Evolutionary conservation across 2,888 invertebrate species (phyloP).

Genomic region (Synergus umbraculus): DNA sequence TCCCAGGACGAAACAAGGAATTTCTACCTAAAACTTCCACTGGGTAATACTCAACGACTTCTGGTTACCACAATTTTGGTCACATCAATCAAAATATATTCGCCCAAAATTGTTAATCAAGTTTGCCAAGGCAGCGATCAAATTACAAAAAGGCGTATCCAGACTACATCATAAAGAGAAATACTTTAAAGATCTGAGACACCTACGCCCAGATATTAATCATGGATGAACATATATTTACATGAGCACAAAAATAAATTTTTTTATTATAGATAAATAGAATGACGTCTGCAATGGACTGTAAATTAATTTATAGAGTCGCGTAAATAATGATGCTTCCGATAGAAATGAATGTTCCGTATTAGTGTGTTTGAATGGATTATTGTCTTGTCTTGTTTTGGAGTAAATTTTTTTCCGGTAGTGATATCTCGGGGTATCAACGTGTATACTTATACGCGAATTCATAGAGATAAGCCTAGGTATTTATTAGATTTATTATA

Average conservation of each 20-base stretch:
- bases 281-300: constrained; percentile 18
- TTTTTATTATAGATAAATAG: constrained; percentile 33
- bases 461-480: constrained; percentile 29
- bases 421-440: neutral
- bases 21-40: constrained; percentile 21
- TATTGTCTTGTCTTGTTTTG: constrained; percentile 27
- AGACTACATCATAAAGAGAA: neutral
- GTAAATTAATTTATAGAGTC: constrained; percentile 40
- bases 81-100: neutral
- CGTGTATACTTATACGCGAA: constrained; percentile 34
- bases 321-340: constrained; percentile 39
- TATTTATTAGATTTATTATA: constrained; percentile 38
- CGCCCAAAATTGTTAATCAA: constrained; percentile 11
- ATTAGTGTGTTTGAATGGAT: constrained; percentile 34
- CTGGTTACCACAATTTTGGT: neutral
- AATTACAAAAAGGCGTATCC: neutral
- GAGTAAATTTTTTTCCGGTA: constrained; percentile 19
- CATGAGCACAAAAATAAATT: constrained; percentile 16
- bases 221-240: neutral
- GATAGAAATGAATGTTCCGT: constrained; percentile 36
- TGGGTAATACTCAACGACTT: constrained; percentile 18
- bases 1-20: constrained; percentile 20
- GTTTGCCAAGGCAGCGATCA: neutral
- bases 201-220: neutral
- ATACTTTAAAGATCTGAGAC: neutral